Conservation (phyloP, 2,888 invertebrate species). For the Diarsia rubi region DNA sequence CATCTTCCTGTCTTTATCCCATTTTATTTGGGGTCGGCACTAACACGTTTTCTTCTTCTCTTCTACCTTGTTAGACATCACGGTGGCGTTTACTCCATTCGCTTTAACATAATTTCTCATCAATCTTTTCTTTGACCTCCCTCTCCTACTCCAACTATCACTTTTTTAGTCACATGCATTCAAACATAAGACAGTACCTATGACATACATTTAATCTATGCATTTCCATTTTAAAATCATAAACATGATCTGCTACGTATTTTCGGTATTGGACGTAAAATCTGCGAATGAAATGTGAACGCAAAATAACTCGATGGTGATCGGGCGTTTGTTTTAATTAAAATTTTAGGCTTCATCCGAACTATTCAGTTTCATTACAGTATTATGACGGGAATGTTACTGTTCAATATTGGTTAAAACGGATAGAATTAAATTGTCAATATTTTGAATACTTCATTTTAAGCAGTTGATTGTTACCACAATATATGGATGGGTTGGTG, state of each 20-base stretch:
- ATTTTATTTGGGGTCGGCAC: no score
- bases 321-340: slow-evolving; percentile 60
- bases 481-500: neutral
- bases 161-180: no score
- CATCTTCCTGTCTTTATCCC: no score
- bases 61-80: no score
- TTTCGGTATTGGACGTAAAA: slow-evolving; percentile 48
- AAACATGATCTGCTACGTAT: slow-evolving; percentile 3
- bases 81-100: no score
- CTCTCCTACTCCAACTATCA: no score
- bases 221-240: no score
- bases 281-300: slow-evolving; percentile 47
- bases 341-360: slow-evolving; percentile 56
- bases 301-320: slow-evolving; percentile 51
- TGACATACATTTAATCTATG: no score
- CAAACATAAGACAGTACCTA: no score
- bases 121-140: no score
- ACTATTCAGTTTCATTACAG: slow-evolving; percentile 59
- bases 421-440: neutral
- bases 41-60: no score
- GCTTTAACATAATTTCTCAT: no score
- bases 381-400: slow-evolving; percentile 47
- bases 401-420: slow-evolving; percentile 22
- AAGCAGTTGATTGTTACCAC: neutral
- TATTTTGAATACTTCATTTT: slow-evolving; percentile 21